These are phyloP conservation scores for Stenopsyche tienmushanensis DNA, from an alignment of 1,140 invertebrate genomes.

Conservation along the genomic window DNA sequence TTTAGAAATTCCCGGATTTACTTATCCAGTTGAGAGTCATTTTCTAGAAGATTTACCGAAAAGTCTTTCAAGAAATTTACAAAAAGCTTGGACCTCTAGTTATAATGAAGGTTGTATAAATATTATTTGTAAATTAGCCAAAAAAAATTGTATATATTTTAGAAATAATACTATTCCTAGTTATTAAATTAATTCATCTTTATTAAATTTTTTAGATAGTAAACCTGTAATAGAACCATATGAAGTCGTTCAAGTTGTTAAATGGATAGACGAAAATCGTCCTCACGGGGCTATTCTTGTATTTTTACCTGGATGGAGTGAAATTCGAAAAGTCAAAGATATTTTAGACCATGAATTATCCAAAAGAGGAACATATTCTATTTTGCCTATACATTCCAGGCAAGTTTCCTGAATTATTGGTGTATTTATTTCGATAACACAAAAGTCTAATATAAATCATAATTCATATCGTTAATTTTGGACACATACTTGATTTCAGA, in stretches of 20 bases:
- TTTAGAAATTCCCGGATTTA: constrained; percentile 85
- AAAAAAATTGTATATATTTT: constrained; percentile 3
- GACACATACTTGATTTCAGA: too few relatives aligned
- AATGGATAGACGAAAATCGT: constrained; percentile 49
- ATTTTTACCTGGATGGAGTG: constrained; percentile 81
- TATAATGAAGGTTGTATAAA: constrained; percentile 22
- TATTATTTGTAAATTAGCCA: not conserved
- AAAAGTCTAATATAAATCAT: too few relatives aligned
- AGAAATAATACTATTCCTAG: not conserved
- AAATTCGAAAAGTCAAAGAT: constrained; percentile 72
- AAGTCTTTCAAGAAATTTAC: constrained; percentile 27
- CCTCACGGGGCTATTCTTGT: constrained; percentile 80
- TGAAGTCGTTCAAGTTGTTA: constrained; percentile 49
- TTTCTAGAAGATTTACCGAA: constrained; percentile 70
- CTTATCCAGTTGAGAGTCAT: constrained; percentile 78
- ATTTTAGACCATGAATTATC: constrained; percentile 58
- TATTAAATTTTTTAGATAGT: constrained; percentile 24
- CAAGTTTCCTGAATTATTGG: constrained; percentile 34
- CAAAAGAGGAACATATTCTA: constrained; percentile 43
- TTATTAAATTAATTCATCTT: not conserved
- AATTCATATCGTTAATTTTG: not conserved
- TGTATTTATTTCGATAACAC: too few relatives aligned
- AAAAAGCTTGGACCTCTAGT: constrained; percentile 19
- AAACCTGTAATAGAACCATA: constrained; percentile 21
- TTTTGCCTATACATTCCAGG: constrained; percentile 55